Percentiles rank a stretch among this genome's conserved stretches.
phyloP scores from a whole-genome alignment of 2,113 vertebrate genomes.

The Thryonomys swinderianus region DNA sequence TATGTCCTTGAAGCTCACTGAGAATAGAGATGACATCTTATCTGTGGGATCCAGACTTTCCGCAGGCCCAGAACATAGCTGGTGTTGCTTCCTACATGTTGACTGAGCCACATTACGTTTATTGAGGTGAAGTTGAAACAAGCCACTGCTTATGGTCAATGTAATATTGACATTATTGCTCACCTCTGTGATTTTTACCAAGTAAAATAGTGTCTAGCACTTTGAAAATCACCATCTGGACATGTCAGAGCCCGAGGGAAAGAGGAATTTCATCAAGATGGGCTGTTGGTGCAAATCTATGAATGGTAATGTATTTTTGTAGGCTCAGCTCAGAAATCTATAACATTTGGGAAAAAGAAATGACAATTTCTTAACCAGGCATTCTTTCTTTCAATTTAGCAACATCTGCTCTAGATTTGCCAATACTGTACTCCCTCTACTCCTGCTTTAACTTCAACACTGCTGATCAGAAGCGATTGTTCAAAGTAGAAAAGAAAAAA shows the following conservation, averaged over 20 bases:
- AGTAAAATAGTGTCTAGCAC: not conserved
- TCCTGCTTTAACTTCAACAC: not conserved
- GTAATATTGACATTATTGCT: conserved; percentile 5
- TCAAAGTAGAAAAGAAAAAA: conserved; percentile 59
- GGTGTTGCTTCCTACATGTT: not conserved
- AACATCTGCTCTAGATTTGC: not conserved
- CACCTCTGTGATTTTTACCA: not conserved
- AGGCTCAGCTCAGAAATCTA: conserved; percentile 3
- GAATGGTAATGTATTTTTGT: not conserved
- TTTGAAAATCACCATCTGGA: not conserved
- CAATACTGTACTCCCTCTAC: conserved; percentile 40
- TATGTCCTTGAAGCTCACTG: not conserved
- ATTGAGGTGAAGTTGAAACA: conserved; percentile 6
- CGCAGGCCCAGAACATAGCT: not conserved
- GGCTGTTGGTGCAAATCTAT: conserved; percentile 65
- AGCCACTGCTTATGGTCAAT: not conserved
- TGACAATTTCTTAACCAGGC: conserved; percentile 51
- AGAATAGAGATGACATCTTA: not conserved
- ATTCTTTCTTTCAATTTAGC: conserved; percentile 62
- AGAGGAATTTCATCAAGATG: conserved; percentile 50
- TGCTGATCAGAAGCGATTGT: conserved; percentile 6
- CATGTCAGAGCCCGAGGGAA: not conserved
- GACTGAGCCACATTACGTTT: not conserved
- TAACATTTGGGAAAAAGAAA: conserved; percentile 68
- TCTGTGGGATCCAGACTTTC: not conserved